Base-by-base conservation (phyloP, 2,113 vertebrate species). In the Chloropsis hardwickii region DNA sequence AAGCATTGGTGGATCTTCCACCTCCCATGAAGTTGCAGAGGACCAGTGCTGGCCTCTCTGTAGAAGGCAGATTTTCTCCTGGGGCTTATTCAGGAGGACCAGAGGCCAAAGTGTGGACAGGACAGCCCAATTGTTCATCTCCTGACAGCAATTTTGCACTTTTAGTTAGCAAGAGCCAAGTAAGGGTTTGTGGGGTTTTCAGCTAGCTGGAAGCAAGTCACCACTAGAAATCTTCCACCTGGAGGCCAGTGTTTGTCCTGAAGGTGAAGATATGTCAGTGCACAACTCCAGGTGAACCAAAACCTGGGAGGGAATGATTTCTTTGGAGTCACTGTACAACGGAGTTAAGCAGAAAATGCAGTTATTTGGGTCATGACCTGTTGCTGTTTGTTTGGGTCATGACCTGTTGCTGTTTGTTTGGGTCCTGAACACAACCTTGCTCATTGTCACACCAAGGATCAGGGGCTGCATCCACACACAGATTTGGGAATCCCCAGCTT, bases 371-470 rank as follows among this genome's bases (percentile, higher is more conserved):
- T 56, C 5, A 0, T 9, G 25, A 29, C 11, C 47, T 51, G 7
- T 15, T 71, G 29, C 54, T 81, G 28, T 69, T 69, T 2, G 9
- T 9, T 10, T 47, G 42, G 39, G 35, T 47, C 5, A 0, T 9
- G 25, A 29, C 11, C 47, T 51, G 7, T 15, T 71, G 29, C 54
- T 81, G 28, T 69, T 69, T 2, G 9, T 9, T 10, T 47, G 42
- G 39, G 35, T 47, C 20, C 45, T 45, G 61, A 6, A 33, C 42
- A 23, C 12, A 64, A 0, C 57, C 60, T 33, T 19, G 37, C 40
- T 64, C 31, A 0, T 39, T 70, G 45, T 23, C 37, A 21, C 2
- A 3, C 7, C 11, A 1, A 7, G 20, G 29, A 14, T 14, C 10
- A 2, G 40, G 29, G 56, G 27, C 62, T 64, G 17, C 50, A 79